Conservation (phyloP, 2,113 vertebrate species). For the Fukomys damarensis region DNA sequence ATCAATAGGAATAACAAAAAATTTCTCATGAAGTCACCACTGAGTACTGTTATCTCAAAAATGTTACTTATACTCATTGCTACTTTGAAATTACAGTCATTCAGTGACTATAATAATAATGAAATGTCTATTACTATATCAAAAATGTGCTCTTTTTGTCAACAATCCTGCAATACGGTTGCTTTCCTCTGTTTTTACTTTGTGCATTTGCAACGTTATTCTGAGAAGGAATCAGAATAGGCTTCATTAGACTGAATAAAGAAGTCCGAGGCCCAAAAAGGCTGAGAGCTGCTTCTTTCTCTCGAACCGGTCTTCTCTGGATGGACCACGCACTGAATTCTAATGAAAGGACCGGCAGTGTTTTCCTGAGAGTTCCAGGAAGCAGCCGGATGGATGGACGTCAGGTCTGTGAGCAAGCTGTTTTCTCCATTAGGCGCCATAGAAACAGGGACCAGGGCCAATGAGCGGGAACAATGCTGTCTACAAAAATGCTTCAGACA, state of each 20-base stretch:
- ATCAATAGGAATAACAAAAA: not conserved
- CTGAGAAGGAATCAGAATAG: not conserved
- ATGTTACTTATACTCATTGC: not conserved
- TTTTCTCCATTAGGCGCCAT: slow-evolving; percentile 45
- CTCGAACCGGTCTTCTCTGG: not conserved
- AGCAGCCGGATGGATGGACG: not conserved
- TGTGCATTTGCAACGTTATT: slow-evolving; percentile 19
- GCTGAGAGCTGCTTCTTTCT: not conserved
- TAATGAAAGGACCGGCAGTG: not conserved
- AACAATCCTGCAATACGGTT: not conserved
- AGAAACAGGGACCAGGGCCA: slow-evolving; percentile 62
- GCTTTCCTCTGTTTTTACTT: not conserved
- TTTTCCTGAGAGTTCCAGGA: slow-evolving; percentile 35
- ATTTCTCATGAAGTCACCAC: not conserved
- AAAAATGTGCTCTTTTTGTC: not conserved
- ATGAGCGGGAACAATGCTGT: slow-evolving; percentile 4
- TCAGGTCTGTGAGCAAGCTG: not conserved
- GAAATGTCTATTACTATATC: not conserved
- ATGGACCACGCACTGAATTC: not conserved
- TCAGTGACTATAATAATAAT: not conserved
- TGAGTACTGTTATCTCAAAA: not conserved
- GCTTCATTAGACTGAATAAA: not conserved
- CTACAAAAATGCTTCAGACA: slow-evolving; percentile 18
- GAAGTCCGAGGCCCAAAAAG: not conserved
- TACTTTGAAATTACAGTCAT: slow-evolving; percentile 3